phyloP scores from a whole-genome alignment of 2,888 invertebrate genomes.

The Hipparchia sbordonii region DNA sequence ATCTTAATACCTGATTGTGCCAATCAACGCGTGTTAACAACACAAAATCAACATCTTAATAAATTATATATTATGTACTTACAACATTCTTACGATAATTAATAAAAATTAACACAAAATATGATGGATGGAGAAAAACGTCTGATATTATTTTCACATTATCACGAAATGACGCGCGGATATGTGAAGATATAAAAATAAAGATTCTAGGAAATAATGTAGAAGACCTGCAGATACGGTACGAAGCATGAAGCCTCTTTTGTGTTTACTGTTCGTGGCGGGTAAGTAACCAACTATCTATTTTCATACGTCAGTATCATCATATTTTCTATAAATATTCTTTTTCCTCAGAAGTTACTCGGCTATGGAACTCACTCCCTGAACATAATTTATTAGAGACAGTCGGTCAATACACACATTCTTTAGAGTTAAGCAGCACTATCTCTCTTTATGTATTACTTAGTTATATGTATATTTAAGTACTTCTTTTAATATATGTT shows the following conservation, averaged over 20 bases:
- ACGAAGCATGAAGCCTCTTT: slow-evolving; percentile 20
- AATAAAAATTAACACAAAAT: slow-evolving; percentile 8
- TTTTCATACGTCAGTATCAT: background rate
- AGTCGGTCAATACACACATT: too few relatives aligned
- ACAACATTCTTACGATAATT: slow-evolving; percentile 18
- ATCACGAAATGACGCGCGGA: background rate
- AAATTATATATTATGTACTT: background rate
- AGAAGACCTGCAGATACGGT: slow-evolving; percentile 17
- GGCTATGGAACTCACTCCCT: too few relatives aligned
- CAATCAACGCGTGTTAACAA: background rate
- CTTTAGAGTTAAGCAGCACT: too few relatives aligned
- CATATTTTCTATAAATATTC: background rate
- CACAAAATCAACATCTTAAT: background rate
- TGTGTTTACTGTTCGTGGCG: slow-evolving; percentile 14
- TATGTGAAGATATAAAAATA: slow-evolving; percentile 8
- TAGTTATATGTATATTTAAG: too few relatives aligned
- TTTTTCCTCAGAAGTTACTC: too few relatives aligned
- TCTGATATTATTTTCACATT: slow-evolving; percentile 1
- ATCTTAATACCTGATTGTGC: background rate
- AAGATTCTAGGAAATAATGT: slow-evolving; percentile 2
- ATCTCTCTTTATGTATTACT: too few relatives aligned
- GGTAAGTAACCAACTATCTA: slow-evolving; percentile 2
- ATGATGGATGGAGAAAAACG: slow-evolving; percentile 18
- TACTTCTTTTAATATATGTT: too few relatives aligned
- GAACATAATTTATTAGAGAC: too few relatives aligned